These are phyloP conservation scores for Megathymus violae DNA, from an alignment of 1,140 invertebrate genomes.

Conservation along the genomic window DNA sequence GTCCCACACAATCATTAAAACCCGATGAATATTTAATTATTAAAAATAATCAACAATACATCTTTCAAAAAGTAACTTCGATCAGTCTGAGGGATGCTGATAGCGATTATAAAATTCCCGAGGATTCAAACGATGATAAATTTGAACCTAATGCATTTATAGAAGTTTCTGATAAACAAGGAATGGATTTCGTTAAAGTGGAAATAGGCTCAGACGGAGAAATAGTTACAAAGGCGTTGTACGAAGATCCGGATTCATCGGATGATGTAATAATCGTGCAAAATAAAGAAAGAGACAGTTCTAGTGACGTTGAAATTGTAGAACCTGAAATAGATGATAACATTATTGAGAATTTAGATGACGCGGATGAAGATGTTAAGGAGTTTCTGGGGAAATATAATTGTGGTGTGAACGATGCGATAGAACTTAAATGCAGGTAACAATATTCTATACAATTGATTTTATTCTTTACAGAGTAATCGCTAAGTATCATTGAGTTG, in stretches of 20 bases:
- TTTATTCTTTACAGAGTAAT: too few relatives aligned
- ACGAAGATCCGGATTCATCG: slow-evolving; percentile 47
- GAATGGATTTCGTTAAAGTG: slow-evolving; percentile 63
- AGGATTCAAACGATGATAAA: slow-evolving; percentile 35
- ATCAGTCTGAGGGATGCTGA: slow-evolving; percentile 39
- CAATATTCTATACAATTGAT: too few relatives aligned
- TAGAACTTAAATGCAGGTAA: slow-evolving; percentile 73
- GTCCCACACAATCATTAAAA: slow-evolving; percentile 60
- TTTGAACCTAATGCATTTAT: slow-evolving; percentile 33
- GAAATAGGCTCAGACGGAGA: slow-evolving; percentile 68
- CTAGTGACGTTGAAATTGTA: slow-evolving; percentile 71
- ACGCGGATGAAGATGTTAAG: slow-evolving; percentile 70
- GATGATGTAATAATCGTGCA: slow-evolving; percentile 63
- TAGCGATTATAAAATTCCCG: slow-evolving; percentile 37
- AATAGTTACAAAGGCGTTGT: slow-evolving; percentile 62
- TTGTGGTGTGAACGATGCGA: slow-evolving; percentile 38
- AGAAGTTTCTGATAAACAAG: slow-evolving; percentile 32
- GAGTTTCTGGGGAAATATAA: slow-evolving; percentile 74
- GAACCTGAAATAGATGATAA: slow-evolving; percentile 62
- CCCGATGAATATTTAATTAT: slow-evolving; percentile 74
- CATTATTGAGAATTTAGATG: slow-evolving; percentile 70
- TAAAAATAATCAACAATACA: slow-evolving; percentile 75
- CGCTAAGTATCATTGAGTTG: too few relatives aligned
- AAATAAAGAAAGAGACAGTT: slow-evolving; percentile 58
- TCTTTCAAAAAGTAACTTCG: slow-evolving; percentile 64